phyloP scores from a whole-genome alignment of 2,797 vertebrate genomes.

The Otus scops region DNA sequence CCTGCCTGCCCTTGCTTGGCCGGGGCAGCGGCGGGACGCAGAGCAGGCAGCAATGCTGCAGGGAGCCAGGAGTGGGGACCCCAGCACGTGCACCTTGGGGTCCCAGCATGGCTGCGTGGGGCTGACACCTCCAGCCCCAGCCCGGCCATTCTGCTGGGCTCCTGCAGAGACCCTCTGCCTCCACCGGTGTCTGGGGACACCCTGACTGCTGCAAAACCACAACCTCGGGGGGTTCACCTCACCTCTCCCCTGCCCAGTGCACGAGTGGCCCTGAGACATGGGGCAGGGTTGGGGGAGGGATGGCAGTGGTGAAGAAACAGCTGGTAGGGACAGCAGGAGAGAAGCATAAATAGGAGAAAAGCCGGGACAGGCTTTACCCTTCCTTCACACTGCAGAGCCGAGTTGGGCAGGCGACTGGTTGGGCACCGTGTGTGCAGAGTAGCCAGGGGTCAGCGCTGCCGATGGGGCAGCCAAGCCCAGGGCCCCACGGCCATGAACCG shows the following conservation, averaged over 20 bases:
- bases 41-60: fast-evolving
- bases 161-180: background rate
- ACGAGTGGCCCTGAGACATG: background rate
- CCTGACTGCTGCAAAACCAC: fast-evolving
- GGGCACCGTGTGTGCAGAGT: background rate
- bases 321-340: background rate
- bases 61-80: background rate
- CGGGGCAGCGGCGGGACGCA: fast-evolving
- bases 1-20: background rate
- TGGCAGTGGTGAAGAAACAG: background rate
- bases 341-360: background rate
- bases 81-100: fast-evolving
- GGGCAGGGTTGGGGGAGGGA: background rate
- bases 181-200: background rate
- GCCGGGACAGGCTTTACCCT: background rate
- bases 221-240: background rate
- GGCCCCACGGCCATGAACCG: background rate
- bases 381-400: fast-evolving
- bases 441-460: background rate
- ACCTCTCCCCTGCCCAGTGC: background rate
- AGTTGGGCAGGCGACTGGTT: fast-evolving
- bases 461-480: background rate
- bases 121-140: fast-evolving
- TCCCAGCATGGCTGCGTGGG: fast-evolving
- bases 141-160: background rate